Evolutionary conservation across 2,113 vertebrate species (phyloP).

Genomic region (Xiphophorus hellerii): DNA sequence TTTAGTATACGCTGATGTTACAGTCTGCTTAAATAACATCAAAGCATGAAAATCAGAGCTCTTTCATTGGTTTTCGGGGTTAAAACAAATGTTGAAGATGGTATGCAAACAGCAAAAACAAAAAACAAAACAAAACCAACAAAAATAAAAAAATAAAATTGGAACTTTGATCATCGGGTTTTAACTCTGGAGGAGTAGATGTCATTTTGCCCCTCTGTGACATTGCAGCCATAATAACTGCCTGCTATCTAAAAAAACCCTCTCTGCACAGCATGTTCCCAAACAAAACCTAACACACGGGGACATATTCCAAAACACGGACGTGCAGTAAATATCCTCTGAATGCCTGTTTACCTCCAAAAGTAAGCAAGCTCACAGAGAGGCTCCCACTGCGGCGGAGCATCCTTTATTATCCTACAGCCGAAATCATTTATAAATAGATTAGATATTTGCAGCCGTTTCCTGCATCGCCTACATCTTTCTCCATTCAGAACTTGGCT

Average conservation of each 20-base stretch:
- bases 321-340: constrained; percentile 58
- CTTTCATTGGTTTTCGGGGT: constrained; percentile 14
- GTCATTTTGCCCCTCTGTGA: constrained; percentile 28
- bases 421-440: constrained; percentile 74
- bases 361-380: constrained; percentile 56
- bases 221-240: constrained; percentile 22
- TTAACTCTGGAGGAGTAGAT: constrained; percentile 21
- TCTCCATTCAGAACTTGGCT: constrained; percentile 54
- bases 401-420: constrained; percentile 66
- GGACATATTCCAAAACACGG: constrained; percentile 55
- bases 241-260: constrained; percentile 23
- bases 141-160: neutral
- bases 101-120: neutral
- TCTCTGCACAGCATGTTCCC: constrained; percentile 56
- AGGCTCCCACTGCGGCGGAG: constrained; percentile 52
- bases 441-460: constrained; percentile 79
- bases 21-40: constrained; percentile 22
- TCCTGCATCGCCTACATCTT: constrained; percentile 72
- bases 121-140: neutral
- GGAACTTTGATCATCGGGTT: constrained; percentile 3
- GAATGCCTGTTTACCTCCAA: constrained; percentile 70
- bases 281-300: constrained; percentile 54
- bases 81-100: constrained; percentile 9
- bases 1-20: constrained; percentile 30
- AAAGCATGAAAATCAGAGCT: constrained; percentile 26